Conservation (phyloP, 2,113 vertebrate genomes). For the Peromyscus leucopus region DNA sequence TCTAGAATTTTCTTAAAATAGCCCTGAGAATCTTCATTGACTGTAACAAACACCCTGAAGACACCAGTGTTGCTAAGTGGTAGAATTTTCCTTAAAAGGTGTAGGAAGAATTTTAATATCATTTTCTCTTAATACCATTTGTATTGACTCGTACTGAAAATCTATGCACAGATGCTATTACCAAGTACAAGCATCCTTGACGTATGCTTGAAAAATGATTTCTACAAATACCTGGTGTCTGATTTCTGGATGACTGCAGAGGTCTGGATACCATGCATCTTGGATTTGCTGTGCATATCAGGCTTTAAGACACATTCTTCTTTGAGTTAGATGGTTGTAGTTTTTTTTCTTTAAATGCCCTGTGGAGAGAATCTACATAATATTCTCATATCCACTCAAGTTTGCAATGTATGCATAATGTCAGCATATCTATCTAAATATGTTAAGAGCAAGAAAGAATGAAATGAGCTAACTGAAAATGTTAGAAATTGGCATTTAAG, state of each 20-base stretch:
- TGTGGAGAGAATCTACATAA: not conserved
- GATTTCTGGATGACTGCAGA: not conserved
- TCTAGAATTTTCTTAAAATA: not conserved
- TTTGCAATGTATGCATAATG: not conserved
- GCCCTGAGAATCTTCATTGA: not conserved
- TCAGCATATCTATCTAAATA: not conserved
- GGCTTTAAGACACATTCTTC: not conserved
- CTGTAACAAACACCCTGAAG: not conserved
- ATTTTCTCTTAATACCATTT: not conserved
- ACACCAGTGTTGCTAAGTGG: not conserved
- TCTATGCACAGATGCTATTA: not conserved
- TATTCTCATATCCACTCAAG: not conserved
- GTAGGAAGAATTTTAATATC: not conserved
- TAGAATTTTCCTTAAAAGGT: not conserved
- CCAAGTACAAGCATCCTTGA: not conserved
- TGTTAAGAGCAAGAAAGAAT: not conserved
- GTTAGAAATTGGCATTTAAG: not conserved
- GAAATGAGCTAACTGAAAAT: not conserved
- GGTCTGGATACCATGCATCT: not conserved
- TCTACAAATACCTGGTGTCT: not conserved
- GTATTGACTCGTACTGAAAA: not conserved
- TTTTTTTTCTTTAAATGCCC: not conserved
- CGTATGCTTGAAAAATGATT: not conserved
- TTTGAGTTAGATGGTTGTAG: not conserved
- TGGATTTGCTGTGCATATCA: not conserved